phyloP scores from a whole-genome alignment of 2,797 vertebrate genomes.

The Meriones psammophilus region DNA sequence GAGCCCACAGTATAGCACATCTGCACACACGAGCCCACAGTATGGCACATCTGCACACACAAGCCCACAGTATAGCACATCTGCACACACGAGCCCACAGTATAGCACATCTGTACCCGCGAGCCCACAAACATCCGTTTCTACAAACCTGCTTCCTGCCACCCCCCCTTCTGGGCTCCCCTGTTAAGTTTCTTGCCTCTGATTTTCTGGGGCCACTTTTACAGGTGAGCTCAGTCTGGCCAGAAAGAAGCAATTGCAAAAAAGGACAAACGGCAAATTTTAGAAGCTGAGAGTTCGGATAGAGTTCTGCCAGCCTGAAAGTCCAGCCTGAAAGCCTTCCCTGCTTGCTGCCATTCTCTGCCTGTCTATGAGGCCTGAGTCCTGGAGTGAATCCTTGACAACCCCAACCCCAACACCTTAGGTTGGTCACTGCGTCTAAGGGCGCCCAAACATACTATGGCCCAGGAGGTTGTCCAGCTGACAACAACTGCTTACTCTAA shows the following conservation, averaged over 20 bases:
- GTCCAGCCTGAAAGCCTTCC: not conserved
- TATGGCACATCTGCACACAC: no score
- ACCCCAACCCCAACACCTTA: not conserved
- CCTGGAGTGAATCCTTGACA: not conserved
- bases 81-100: not conserved
- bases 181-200: constrained; percentile 2
- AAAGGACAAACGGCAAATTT: not conserved
- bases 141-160: constrained; percentile 50
- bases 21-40: no score
- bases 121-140: constrained; percentile 43
- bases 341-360: not conserved
- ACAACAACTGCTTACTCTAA: constrained; percentile 25
- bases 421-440: not conserved
- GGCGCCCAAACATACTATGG: not conserved
- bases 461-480: not conserved
- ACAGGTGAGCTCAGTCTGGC: not conserved
- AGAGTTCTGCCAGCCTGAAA: not conserved
- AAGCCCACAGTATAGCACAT: no score
- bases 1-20: no score
- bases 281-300: not conserved
- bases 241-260: constrained; percentile 12
- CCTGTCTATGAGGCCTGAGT: not conserved
- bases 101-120: not conserved
- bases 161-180: not conserved
- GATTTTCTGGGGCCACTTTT: constrained; percentile 26